A percentile compares a stretch with the other conserved stretches of the same genome.
Conservation (phyloP, 2,888 invertebrate genomes). For the Emmelina monodactyla region DNA sequence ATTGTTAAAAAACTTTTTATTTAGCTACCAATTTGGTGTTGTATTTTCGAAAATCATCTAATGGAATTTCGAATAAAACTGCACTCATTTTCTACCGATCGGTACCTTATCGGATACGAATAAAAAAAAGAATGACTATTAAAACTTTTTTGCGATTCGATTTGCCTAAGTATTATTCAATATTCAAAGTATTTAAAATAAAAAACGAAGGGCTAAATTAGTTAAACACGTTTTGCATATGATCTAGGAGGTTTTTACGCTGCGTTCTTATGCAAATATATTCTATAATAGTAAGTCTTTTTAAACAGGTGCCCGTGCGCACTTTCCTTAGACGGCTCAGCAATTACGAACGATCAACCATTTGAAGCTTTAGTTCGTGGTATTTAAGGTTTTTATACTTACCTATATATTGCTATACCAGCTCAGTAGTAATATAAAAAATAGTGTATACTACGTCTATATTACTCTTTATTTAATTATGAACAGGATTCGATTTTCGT, state of each 20-base stretch:
- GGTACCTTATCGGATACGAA: too few species aligned
- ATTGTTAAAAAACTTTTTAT: slow-evolving; percentile 30
- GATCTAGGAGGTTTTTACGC: slow-evolving; percentile 35
- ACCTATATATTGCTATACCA: too few species aligned
- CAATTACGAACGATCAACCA: neutral
- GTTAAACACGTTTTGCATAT: slow-evolving; percentile 35
- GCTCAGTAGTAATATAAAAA: too few species aligned
- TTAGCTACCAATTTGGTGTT: slow-evolving; percentile 11
- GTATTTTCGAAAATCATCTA: neutral
- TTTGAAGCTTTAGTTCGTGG: neutral
- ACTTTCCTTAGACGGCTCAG: slow-evolving; percentile 18
- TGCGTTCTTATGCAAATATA: slow-evolving; percentile 40
- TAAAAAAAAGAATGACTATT: too few species aligned
- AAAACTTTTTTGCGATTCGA: too few species aligned
- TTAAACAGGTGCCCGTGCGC: slow-evolving; percentile 24
- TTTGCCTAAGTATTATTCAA: too few species aligned
- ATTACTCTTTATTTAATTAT: too few species aligned
- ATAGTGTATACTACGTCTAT: too few species aligned
- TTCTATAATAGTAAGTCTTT: slow-evolving; percentile 32
- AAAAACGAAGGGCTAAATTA: slow-evolving; percentile 26
- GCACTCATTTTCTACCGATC: too few species aligned
- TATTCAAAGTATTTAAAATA: too few species aligned
- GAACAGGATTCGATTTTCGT: too few species aligned
- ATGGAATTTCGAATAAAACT: too few species aligned
- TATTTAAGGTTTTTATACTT: slow-evolving; percentile 16